Percentiles rank a stretch among this genome's conserved stretches.
These are phyloP conservation scores for Drosophila fungiperda DNA, from an alignment of 2,888 invertebrate genomes.

Conservation along the genomic window DNA sequence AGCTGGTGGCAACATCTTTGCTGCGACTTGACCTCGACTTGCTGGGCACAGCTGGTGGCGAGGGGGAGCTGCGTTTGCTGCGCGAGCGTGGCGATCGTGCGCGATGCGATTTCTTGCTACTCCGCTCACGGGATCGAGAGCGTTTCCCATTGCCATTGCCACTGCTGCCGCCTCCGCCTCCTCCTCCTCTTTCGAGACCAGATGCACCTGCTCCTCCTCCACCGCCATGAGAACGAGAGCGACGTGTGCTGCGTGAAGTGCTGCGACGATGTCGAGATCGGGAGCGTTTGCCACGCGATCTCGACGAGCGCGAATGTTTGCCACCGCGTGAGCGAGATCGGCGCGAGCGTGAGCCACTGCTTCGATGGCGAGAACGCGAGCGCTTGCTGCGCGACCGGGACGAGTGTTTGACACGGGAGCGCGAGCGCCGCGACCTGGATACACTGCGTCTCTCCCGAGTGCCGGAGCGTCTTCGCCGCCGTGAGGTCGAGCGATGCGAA, in stretches of 20 bases:
- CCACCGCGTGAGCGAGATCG: conserved; percentile 83
- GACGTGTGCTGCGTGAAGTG: conserved; percentile 76
- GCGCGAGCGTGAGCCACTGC: conserved; percentile 83
- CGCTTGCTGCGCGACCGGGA: conserved; percentile 84
- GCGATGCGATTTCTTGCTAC: conserved; percentile 87
- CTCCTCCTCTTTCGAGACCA: conserved; percentile 9
- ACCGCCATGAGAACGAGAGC: conserved; percentile 69
- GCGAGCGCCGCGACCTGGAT: conserved; percentile 88
- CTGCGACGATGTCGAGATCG: conserved; percentile 86
- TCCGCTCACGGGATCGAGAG: conserved; percentile 87
- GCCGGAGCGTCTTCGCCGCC: conserved; percentile 87
- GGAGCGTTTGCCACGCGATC: conserved; percentile 85
- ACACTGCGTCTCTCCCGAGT: conserved; percentile 85
- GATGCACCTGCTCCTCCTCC: conserved; percentile 20
- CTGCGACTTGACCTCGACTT: conserved; percentile 80
- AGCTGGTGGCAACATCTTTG: conserved; percentile 75
- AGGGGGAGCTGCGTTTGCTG: conserved; percentile 85
- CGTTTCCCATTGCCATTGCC: conserved; percentile 76
- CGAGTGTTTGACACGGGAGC: conserved; percentile 84
- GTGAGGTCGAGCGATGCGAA: conserved; percentile 87
- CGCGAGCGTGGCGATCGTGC: conserved; percentile 84
- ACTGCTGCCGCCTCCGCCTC: conserved; percentile 18
- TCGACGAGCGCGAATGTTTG: conserved; percentile 85
- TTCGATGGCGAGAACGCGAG: conserved; percentile 86
- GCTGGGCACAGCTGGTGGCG: conserved; percentile 77